Percentiles rank a stretch among this genome's conserved stretches.
phyloP scores from a whole-genome alignment of 2,888 invertebrate genomes.

The Zele albiditarsus region DNA sequence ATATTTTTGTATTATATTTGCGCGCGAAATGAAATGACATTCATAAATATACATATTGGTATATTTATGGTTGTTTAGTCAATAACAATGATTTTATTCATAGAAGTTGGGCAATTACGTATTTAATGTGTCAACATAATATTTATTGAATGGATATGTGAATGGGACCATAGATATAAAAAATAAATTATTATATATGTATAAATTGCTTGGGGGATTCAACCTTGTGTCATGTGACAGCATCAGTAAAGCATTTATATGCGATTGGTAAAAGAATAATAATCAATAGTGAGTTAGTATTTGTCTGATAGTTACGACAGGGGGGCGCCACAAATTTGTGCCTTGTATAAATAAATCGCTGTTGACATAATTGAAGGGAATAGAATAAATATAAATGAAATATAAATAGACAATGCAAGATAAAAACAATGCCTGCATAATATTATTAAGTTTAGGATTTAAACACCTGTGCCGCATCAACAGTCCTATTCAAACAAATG shows the following conservation, averaged over 20 bases:
- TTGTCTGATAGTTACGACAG: conserved; percentile 16
- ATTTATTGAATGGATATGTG: neutral
- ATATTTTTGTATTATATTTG: neutral
- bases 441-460: neutral
- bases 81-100: conserved; percentile 3
- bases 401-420: neutral
- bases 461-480: too few species aligned
- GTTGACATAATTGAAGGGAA: conserved; percentile 3
- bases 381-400: neutral
- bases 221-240: conserved; percentile 31
- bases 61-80: neutral
- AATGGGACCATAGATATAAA: neutral
- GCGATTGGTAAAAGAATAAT: neutral
- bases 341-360: neutral
- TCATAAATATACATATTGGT: neutral
- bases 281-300: conserved; percentile 10
- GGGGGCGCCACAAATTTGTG: conserved; percentile 26
- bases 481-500: too few species aligned
- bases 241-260: conserved; percentile 1
- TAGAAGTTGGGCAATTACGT: neutral
- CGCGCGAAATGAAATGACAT: neutral
- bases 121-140: neutral
- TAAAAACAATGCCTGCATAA: neutral
- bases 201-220: conserved; percentile 6
- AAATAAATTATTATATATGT: neutral